Base-by-base conservation (phyloP, 2,888 invertebrate genomes). In the Pelosia muscerda region DNA sequence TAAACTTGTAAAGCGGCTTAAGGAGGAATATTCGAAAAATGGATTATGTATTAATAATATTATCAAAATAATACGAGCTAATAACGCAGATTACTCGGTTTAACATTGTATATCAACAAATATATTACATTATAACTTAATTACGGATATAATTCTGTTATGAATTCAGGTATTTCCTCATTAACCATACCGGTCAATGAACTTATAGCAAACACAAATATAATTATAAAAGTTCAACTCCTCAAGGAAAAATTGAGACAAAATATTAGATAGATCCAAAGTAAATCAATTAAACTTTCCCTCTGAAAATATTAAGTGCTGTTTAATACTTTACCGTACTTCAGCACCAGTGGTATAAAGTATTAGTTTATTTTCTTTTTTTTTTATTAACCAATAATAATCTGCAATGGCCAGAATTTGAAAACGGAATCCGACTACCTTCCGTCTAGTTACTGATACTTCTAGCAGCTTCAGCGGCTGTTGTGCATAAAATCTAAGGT, bases 211-310 rank as follows among this genome's bases (percentile, higher is more conserved):
- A 25, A 49, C 26, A 28, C 10, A 60, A 23, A 38, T 23, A 10
- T 25, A 53, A 63, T 63, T 63, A 31, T 22, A 54, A 23, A 34
- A 54, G 54, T 63, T 63, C 31, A 54, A 54, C 26, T 8, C 10
- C 22, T 31, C 23, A 5, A 10, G 8, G 23, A 19, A 23, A 54
- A 31, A 54, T 28, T 54, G 23, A 28, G 3, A 34, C 28, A 53
- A 62, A 10, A 53, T 31, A 53, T 22, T 15, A 11, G 9, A 22
- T 42, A 22, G 11, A 57, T 15, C 53, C 4, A 3, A 25, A 15
- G 23, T 28, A 11, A 53, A 62, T 28, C n/a, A n/a, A 62, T 53
- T 53, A 64, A 22, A 64, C 26, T 57, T 63, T 57, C 15, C 28
- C 9, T 49, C 1, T 42, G 60, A n/a, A 42, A 1, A 58, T 58